phyloP scores from a whole-genome alignment of 2,113 vertebrate genomes.

The Acrocephalus kingi region DNA sequence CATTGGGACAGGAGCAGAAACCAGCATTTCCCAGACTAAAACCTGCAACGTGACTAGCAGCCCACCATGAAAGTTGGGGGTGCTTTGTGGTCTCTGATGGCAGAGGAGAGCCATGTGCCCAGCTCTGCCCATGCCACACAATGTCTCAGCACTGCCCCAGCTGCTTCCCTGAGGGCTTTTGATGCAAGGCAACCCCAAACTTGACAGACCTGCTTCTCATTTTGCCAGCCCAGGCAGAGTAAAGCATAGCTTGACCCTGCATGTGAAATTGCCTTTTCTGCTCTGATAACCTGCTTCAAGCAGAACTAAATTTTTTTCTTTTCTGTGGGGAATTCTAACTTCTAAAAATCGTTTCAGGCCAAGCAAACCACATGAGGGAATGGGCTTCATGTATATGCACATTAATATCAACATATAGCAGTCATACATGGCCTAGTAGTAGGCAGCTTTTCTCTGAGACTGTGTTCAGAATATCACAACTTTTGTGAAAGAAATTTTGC shows the following conservation, averaged over 20 bases:
- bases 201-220: neutral
- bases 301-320: neutral
- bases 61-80: neutral
- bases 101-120: neutral
- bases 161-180: neutral
- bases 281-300: neutral
- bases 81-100: neutral
- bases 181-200: neutral
- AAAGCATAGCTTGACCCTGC: neutral
- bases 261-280: neutral
- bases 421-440: neutral
- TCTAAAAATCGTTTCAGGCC: neutral
- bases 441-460: neutral
- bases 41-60: neutral
- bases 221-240: neutral
- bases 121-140: neutral
- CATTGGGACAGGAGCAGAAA: neutral
- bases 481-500: neutral
- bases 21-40: neutral
- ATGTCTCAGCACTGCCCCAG: neutral
- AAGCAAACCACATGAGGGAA: neutral
- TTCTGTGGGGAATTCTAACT: neutral
- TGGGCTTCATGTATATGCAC: neutral
- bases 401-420: neutral
- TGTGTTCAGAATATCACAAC: neutral